Base-by-base conservation (phyloP, 1,140 invertebrate genomes). In the Hyles vespertilio region DNA sequence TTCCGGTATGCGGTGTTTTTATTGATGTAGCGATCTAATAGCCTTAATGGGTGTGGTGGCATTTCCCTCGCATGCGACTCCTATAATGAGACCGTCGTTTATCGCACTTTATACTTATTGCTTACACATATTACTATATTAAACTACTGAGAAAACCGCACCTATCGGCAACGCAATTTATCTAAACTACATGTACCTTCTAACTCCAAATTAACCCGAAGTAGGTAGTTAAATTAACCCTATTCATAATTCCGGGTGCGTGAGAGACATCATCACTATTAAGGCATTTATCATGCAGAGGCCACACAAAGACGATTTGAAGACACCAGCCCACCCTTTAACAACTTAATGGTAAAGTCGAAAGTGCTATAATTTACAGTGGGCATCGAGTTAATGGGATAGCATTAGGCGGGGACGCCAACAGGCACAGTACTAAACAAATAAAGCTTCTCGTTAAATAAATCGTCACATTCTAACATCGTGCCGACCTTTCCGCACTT, bases 391-490 rank as follows among this genome's bases (percentile, higher is more conserved):
- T 69, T 72, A 75, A 75, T 72, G 66, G 72, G 67, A 64, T 67
- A 67, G 61, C 70, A 72, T 75, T 72, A 72, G 67, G 53, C 55
- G 61, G 69, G 72, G 65, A 61, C 63, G 59, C 56, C 60, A 66
- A 53, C 64, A 63, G 63, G 56, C 57, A 56, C 59, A 59, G 66
- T 63, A 55, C 52, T 64, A 73, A 76, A 76, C 73, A 76, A 73
- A 73, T 76, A 73, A 76, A 76, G 70, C 73, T 59, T 70, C 70
- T 76, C 68, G 70, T 70, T 76, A 70, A 73, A 76, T 73, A 76
- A 76, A 76, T 73, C 68, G 61, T 66, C 70, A 65, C 70, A 71
- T 60, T 73, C 68, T 73, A 76, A 76, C 70, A 73, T 66, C 64
- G 70, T 59, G 61, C 51, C 59, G 70, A 73, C 68, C 70, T 70